Evolutionary conservation across 2,113 vertebrate species (phyloP), one percentile per base, ranked within the genome.

Genomic region (Poecilia latipinna): DNA sequence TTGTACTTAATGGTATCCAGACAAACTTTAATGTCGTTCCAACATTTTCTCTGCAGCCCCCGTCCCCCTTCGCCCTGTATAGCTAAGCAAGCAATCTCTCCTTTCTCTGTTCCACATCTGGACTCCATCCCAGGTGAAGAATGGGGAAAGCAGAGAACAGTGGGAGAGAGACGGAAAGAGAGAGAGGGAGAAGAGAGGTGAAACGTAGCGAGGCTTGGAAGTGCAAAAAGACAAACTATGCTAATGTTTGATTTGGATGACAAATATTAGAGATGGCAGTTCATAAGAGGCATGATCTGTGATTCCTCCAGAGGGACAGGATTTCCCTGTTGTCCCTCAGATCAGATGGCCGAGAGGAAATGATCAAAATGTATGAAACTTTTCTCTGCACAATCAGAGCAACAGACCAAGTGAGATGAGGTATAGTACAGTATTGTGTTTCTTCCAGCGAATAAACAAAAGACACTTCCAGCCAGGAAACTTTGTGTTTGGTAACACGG

Each of bases 1-100:
- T 95, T 95, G 94, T 93, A 93, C 90, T 94, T 95, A 95, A 95
- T 95, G 93, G 93, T 91, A 95, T 93, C 94, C 95, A 95, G 94
- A 95, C 94, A 94, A 95, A 95, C 93, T 94, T 95, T 95, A 89
- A 95, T 94, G 94, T 94, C 76, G 85, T 92, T 95, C 94, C 95
- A 95, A 94, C 90, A 93, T 94, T 94, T 92, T 93, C 87, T 92
- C 87, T 91, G 78, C 83, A 80, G 77, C 84, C 82, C 71, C 62
- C 63, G 4, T 0, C 7, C 31, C 2, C 51, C 51, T 69, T 78
- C 65, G 1, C 81, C 81, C 77, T 87, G 72, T 90, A 91, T 90
- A 90, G 89, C 88, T 72, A 79, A 83, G 90, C 87, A 88, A 86
- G 89, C 89, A 87, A 88, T 91, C 88, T 90, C 86, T 91, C 79